Conservation (phyloP, 2,113 vertebrate species). For the Pseudopipra pipra region DNA sequence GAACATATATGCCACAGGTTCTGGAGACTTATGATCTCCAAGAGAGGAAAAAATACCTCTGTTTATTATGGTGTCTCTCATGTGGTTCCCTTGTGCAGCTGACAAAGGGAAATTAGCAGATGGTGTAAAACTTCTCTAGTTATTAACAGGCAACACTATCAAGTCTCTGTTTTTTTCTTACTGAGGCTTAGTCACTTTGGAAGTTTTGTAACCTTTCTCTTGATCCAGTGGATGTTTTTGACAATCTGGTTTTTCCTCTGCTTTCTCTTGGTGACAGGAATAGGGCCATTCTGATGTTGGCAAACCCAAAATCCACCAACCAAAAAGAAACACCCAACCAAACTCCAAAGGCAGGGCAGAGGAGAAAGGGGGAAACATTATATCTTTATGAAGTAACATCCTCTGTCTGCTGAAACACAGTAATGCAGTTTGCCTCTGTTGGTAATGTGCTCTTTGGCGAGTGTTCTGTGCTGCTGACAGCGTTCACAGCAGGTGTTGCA, state of each 20-base stretch:
- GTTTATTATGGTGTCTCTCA: conserved; percentile 37
- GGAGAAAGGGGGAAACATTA: neutral
- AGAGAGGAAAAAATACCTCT: conserved; percentile 28
- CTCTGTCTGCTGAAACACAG: neutral
- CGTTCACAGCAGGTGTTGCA: neutral
- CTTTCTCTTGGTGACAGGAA: neutral
- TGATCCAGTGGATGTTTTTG: neutral
- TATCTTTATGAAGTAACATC: neutral
- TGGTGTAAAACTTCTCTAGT: conserved; percentile 3
- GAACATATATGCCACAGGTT: conserved; percentile 53
- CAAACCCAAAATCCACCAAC: neutral
- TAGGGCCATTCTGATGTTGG: neutral
- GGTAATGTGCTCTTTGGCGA: neutral
- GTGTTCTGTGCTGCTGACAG: neutral
- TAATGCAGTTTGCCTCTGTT: neutral
- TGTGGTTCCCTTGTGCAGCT: conserved; percentile 29
- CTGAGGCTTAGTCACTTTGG: neutral
- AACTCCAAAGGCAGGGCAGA: neutral
- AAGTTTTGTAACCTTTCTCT: neutral
- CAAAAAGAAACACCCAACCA: neutral
- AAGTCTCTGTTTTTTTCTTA: neutral
- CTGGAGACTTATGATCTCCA: conserved; percentile 39
- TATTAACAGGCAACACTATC: neutral
- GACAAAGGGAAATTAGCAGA: conserved; percentile 38
- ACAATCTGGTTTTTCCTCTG: neutral